Evolutionary conservation across 2,797 vertebrate species (phyloP).

Genomic region (Tragopan temminckii): DNA sequence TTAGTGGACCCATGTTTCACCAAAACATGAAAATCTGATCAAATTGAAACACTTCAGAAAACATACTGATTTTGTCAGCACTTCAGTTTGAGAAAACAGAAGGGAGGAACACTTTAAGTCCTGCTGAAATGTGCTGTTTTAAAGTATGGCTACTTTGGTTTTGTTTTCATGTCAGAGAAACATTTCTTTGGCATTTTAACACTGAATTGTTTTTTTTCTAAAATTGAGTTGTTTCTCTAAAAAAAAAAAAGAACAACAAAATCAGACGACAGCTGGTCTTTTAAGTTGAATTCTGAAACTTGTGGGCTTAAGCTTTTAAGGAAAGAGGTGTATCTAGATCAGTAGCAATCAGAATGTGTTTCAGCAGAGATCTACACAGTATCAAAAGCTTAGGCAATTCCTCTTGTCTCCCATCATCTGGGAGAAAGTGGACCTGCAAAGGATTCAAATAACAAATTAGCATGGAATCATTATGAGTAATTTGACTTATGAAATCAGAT

Average conservation of each 20-base stretch:
- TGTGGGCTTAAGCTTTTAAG: not conserved
- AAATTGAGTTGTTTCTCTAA: not conserved
- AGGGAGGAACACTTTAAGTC: not conserved
- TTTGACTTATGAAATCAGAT: slow-evolving; percentile 50
- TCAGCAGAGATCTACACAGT: not conserved
- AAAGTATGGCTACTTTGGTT: not conserved
- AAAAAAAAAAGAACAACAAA: not conserved
- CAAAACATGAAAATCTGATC: not conserved
- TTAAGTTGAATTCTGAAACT: not conserved
- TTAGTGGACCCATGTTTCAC: not conserved
- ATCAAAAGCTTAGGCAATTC: not conserved
- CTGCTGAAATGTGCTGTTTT: not conserved
- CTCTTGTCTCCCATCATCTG: not conserved
- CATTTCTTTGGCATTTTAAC: not conserved
- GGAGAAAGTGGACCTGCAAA: not conserved
- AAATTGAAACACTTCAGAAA: slow-evolving; percentile 57
- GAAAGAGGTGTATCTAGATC: not conserved
- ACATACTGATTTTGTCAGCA: slow-evolving; percentile 35
- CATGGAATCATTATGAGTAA: not conserved
- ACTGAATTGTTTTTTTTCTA: not conserved
- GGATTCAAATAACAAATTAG: slow-evolving; percentile 64
- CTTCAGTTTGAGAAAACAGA: slow-evolving; percentile 33
- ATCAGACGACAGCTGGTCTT: not conserved
- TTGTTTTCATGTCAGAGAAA: not conserved
- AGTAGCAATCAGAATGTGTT: not conserved